A percentile compares a stretch with the other conserved stretches of the same genome.
Evolutionary conservation across 2,113 vertebrate species (phyloP).

Genomic region (Tor tambroides): DNA sequence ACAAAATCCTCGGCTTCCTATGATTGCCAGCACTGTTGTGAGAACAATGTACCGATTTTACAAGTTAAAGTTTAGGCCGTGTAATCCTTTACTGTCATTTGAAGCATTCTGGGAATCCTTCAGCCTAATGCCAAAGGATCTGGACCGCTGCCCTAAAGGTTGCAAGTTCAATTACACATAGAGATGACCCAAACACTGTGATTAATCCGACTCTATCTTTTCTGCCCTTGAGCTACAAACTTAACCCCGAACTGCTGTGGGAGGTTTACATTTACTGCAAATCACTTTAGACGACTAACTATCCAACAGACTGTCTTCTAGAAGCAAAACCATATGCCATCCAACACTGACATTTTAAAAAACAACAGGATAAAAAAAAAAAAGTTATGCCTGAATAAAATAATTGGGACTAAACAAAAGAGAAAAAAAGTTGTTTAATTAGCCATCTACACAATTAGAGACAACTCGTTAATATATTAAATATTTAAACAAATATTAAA

Average conservation of each 20-base stretch:
- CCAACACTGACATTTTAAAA: not conserved
- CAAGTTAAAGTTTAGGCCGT: not conserved
- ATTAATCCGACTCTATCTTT: constrained; percentile 26
- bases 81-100: constrained; percentile 1
- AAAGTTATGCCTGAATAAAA: not conserved
- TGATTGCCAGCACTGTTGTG: not conserved
- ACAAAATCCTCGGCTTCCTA: not conserved
- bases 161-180: constrained; percentile 35
- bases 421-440: not conserved
- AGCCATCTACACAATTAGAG: not conserved
- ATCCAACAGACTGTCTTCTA: not conserved
- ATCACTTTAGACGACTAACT: constrained; percentile 17
- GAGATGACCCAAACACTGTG: constrained; percentile 20
- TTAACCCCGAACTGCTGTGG: not conserved
- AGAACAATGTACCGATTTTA: not conserved
- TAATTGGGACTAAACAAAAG: not conserved
- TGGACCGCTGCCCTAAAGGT: constrained; percentile 1
- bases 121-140: constrained; percentile 13
- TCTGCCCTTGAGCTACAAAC: not conserved
- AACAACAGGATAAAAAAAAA: not conserved
- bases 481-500: constrained; percentile 2
- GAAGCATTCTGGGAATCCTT: constrained; percentile 26
- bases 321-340: not conserved
- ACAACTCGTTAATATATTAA: not conserved
- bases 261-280: not conserved